Evolutionary conservation across 2,888 invertebrate genomes (phyloP), one percentile per base, ranked within the genome.

Genomic region (Tetragonisca angustula): DNA sequence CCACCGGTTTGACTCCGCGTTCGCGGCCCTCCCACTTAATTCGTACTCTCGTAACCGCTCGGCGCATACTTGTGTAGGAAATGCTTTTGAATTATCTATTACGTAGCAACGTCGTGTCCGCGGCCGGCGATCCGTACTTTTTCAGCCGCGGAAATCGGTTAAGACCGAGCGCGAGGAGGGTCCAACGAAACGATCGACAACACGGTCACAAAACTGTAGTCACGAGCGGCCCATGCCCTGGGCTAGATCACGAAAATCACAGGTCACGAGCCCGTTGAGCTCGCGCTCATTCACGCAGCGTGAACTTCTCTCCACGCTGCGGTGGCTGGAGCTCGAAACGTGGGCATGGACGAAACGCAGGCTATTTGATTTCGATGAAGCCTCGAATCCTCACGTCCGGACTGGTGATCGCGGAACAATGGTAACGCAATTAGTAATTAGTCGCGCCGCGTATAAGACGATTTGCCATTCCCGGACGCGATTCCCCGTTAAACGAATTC

Each of bases 61-160:
- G 56, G 61, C 52, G 70, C 62, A 71, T 76, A 77, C 85, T 71
- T 73, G 70, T 76, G 36, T 70, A 81, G 78, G 79, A 72, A 83
- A 81, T 73, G 74, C 85, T 87, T 87, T 81, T 85, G 87, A 88
- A 88, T 88, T 87, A 88, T 88, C 88, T 88, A 83, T 88, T 85
- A 88, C 76, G 81, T 81, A 75, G 85, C 82, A 43, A 73, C 81
- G 85, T 88, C 85, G 81, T 87, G 87, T 77, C 80, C 77, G 70
- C 76, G 78, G n/a, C 17, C 61, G 61, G 49, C 75, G 81, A 68
- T 69, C 32, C 72, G 76, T 79, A 80, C 71, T 76, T 83, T 83
- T 76, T 74, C 81, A 67, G 59, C 24, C 52, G 36, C 21, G 59
- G 76, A 67, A 27, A 73, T 64, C 69, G 71, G 84, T 77, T 72